phyloP scores from a whole-genome alignment of 2,888 invertebrate genomes.

The Ectemnius lituratus region DNA sequence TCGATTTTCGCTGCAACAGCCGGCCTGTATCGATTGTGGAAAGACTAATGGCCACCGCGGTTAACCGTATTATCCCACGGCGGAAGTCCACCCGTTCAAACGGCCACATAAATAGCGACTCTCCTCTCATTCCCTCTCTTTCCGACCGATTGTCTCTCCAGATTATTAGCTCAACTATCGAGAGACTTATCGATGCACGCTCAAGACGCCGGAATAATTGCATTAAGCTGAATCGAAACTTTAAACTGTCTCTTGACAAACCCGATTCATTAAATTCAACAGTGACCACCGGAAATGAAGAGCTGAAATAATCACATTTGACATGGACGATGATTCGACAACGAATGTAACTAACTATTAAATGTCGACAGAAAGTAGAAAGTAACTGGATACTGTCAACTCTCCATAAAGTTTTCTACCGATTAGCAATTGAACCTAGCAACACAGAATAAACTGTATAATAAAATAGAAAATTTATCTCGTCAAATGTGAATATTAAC shows the following conservation, averaged over 20 bases:
- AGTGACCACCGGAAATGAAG: too few relatives aligned
- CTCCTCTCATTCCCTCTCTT: conserved; percentile 25
- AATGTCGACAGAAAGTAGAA: too few relatives aligned
- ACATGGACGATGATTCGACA: too few relatives aligned
- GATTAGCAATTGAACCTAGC: too few relatives aligned
- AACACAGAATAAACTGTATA: too few relatives aligned
- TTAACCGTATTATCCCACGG: conserved; percentile 66
- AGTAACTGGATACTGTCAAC: too few relatives aligned
- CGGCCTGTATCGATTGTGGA: conserved; percentile 65
- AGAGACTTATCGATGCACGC: conserved; percentile 13
- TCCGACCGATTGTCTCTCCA: conserved; percentile 52
- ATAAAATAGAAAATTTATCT: too few relatives aligned
- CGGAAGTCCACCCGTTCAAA: conserved; percentile 63
- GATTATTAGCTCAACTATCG: conserved; percentile 63
- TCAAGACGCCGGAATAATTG: conserved; percentile 2
- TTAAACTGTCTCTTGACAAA: neutral
- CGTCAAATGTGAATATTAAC: too few relatives aligned
- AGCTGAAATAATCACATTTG: too few relatives aligned
- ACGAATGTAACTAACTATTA: too few relatives aligned
- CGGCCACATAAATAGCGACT: conserved; percentile 63
- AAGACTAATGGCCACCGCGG: conserved; percentile 65
- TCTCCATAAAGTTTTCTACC: too few relatives aligned
- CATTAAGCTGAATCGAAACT: neutral
- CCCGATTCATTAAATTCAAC: too few relatives aligned
- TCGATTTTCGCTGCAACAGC: conserved; percentile 59